These are phyloP conservation scores for Hypothenemus hampei DNA, from an alignment of 1,140 invertebrate genomes.

Conservation along the genomic window DNA sequence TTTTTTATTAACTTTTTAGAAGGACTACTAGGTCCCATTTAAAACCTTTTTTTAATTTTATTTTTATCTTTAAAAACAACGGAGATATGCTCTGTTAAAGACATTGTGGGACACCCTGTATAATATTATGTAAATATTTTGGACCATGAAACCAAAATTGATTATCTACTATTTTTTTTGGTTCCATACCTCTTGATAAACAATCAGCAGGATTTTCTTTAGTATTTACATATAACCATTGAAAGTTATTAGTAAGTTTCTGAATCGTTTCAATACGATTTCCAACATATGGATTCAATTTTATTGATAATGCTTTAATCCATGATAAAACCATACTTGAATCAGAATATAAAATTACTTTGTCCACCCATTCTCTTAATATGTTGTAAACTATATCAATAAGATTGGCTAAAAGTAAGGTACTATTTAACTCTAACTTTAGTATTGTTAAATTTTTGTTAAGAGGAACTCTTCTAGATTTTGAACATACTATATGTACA, in stretches of 20 bases:
- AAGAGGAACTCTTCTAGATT: conserved; percentile 13
- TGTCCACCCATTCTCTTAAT: background rate
- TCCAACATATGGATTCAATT: background rate
- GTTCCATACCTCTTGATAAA: too few species aligned
- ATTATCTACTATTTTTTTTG: too few species aligned
- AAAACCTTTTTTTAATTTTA: too few species aligned
- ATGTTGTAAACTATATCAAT: background rate
- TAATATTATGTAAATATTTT: too few species aligned
- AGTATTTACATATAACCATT: background rate
- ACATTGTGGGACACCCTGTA: too few species aligned
- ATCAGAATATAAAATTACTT: background rate
- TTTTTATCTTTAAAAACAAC: too few species aligned
- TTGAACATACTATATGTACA: conserved; percentile 8
- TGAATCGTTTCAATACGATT: background rate
- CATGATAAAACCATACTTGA: background rate
- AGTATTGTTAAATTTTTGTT: conserved; percentile 14
- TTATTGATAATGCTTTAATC: background rate
- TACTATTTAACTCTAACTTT: conserved; percentile 6
- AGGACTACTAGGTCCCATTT: too few species aligned
- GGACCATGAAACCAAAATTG: too few species aligned
- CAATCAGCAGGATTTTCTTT: too few species aligned
- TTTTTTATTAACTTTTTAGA: too few species aligned
- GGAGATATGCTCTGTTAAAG: too few species aligned
- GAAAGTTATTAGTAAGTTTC: background rate
- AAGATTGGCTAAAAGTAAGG: conserved; percentile 5